Conservation (phyloP, 2,888 invertebrate genomes). For the Drosophila neotestacea region DNA sequence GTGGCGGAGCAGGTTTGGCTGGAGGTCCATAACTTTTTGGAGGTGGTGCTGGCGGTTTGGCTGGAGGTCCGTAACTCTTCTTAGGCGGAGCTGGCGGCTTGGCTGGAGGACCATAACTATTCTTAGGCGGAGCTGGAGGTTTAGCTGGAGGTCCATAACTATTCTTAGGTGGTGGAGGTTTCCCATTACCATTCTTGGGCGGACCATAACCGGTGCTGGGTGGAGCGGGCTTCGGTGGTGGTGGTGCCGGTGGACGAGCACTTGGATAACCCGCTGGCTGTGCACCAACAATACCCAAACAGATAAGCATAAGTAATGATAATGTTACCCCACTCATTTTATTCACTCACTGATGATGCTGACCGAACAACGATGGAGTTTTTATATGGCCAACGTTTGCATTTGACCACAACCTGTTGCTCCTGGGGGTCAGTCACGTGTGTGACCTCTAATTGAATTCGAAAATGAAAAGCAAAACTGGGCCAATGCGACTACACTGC, state of each 20-base stretch:
- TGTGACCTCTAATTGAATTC: conserved; percentile 38
- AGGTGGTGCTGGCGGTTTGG: conserved; percentile 34
- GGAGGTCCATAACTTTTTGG: conserved; percentile 49
- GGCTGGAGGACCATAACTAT: conserved; percentile 53
- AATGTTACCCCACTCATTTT: conserved; percentile 53
- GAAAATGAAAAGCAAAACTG: conserved; percentile 45
- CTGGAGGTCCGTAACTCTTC: conserved; percentile 51
- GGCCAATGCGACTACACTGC: conserved; percentile 66
- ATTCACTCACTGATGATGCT: conserved; percentile 29
- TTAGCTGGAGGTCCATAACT: conserved; percentile 53
- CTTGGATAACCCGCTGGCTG: conserved; percentile 77
- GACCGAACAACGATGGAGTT: conserved; percentile 11
- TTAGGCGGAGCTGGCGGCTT: conserved; percentile 46
- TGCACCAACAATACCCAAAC: conserved; percentile 30
- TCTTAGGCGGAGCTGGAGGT: conserved; percentile 44
- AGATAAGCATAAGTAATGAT: conserved; percentile 26
- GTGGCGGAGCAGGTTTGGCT: conserved; percentile 14
- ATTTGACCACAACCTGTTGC: conserved; percentile 60
- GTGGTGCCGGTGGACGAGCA: conserved; percentile 42
- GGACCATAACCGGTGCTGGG: conserved; percentile 48
- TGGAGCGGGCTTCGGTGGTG: conserved; percentile 34
- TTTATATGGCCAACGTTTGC: conserved; percentile 54
- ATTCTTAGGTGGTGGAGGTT: conserved; percentile 46
- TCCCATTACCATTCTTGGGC: conserved; percentile 39
- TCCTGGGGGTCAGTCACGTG: conserved; percentile 59